Percentiles rank a stretch among this genome's conserved stretches.
phyloP scores from a whole-genome alignment of 2,797 vertebrate genomes.

The Sandelia bainsii region DNA sequence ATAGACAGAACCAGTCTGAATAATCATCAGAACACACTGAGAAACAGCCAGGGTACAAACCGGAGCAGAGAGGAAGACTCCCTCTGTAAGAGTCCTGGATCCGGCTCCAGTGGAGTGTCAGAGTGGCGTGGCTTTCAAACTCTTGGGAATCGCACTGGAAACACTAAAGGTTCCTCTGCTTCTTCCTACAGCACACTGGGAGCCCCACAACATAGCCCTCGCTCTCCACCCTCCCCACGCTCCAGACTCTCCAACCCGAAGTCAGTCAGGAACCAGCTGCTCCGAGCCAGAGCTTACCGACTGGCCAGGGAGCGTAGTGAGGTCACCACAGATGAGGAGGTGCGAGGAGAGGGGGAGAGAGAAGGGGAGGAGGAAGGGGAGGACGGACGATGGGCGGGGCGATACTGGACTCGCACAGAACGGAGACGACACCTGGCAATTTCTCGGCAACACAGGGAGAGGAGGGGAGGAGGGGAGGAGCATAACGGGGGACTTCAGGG shows the following conservation, averaged over 20 bases:
- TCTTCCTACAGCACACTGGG: conserved; percentile 73
- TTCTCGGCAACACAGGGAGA: conserved; percentile 73
- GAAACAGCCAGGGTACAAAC: conserved; percentile 36
- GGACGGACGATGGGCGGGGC: conserved; percentile 61
- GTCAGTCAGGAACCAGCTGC: conserved; percentile 75
- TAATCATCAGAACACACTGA: conserved; percentile 44
- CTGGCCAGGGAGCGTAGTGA: conserved; percentile 72
- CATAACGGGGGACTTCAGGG: conserved; percentile 37
- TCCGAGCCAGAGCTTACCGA: conserved; percentile 75
- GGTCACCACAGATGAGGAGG: conserved; percentile 79
- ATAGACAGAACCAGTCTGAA: conserved; percentile 53
- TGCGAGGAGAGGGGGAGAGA: conserved; percentile 50
- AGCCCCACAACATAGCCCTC: conserved; percentile 36
- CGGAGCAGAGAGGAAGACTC: conserved; percentile 66
- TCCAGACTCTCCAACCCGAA: conserved; percentile 74
- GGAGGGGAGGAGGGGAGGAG: conserved; percentile 61
- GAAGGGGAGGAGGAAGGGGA: conserved; percentile 60
- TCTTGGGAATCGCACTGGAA: conserved; percentile 53
- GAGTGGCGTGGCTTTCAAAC: conserved; percentile 74
- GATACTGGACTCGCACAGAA: conserved; percentile 77
- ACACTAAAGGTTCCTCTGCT: conserved; percentile 29
- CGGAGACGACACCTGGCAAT: conserved; percentile 72
- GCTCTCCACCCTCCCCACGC: conserved; percentile 69
- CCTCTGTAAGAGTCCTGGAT: conserved; percentile 68
- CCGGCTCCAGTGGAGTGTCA: conserved; percentile 55